Base-by-base conservation (phyloP, 2,113 vertebrate genomes). In the Melanostigma gelatinosum region DNA sequence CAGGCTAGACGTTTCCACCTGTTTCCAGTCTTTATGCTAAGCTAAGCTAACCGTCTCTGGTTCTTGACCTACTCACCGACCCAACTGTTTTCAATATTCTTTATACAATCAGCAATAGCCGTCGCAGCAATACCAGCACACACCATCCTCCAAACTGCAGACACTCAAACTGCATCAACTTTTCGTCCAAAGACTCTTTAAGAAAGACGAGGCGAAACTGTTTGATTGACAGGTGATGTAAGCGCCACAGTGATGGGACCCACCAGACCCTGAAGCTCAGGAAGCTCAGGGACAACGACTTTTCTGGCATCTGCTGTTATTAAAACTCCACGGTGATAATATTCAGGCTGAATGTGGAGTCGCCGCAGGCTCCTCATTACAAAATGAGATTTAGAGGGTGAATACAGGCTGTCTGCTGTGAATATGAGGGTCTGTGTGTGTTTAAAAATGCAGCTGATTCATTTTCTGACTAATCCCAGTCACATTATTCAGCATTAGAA, bases 341-440 rank as follows among this genome's bases (percentile, higher is more conserved):
- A 63, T 48, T 73, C 69, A 52, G 80, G 27, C 55, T 6, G 7
- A 27, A 29, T 15, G 55, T 27, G 24, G 13, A 58, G 24, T 10
- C 55, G 24, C 57, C 27, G 57, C 79, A 36, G 6, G 52, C 69
- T 54, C 32, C 48, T 58, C 50, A 20, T 80, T n/a, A 58, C 29
- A 32, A 40, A 71, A 65, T 70, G 4, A 48, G 2, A n/a, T 75
- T 75, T 15, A 24, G 18, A 66, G 42, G 54, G 34, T 75, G 52
- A 76, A 46, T 42, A 1, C 61, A 64, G 22, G 62, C 36, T 13
- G 61, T n/a, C 61, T 38, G 61, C 18, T 70, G 46, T 57, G 36
- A 40, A n/a, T 54, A 36, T 55, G 38, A 73, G 16, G 36, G 42
- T 67, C 36, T 34, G 62, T 46, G 34, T 34, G 34, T 34, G 34